Conservation (phyloP, 2,113 vertebrate genomes). For the Mus pahari region DNA sequence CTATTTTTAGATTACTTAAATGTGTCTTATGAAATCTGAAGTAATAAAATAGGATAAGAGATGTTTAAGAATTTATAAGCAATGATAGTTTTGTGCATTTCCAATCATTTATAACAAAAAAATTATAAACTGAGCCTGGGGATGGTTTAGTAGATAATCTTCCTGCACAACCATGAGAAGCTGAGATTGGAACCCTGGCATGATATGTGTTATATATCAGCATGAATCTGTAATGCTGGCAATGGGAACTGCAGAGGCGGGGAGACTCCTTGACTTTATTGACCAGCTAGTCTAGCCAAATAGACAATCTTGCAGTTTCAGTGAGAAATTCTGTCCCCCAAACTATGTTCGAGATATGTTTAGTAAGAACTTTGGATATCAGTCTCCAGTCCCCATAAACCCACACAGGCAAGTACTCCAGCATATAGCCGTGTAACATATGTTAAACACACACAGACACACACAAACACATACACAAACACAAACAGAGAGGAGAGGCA, state of each 20-base stretch:
- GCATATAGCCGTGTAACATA: not conserved
- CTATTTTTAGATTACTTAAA: not conserved
- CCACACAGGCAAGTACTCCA: not conserved
- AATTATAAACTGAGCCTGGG: not conserved
- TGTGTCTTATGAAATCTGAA: not conserved
- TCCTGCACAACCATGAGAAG: not conserved
- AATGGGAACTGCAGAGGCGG: too few species aligned
- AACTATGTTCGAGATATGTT: not conserved
- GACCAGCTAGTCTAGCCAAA: not conserved
- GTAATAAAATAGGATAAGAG: not conserved
- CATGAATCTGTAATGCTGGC: not conserved
- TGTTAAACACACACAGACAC: not conserved
- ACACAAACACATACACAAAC: not conserved
- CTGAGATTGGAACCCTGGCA: not conserved
- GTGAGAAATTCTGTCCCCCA: not conserved
- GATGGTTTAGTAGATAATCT: not conserved
- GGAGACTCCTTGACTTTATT: not conserved
- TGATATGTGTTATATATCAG: not conserved
- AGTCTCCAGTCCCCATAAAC: not conserved
- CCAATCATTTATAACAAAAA: not conserved
- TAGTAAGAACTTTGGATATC: not conserved
- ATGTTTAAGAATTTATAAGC: not conserved
- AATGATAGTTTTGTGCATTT: not conserved
- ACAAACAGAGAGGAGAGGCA: not conserved
- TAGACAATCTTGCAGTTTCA: not conserved